These are phyloP conservation scores for Pitta sordida DNA, from an alignment of 2,113 vertebrate genomes.

Conservation along the genomic window DNA sequence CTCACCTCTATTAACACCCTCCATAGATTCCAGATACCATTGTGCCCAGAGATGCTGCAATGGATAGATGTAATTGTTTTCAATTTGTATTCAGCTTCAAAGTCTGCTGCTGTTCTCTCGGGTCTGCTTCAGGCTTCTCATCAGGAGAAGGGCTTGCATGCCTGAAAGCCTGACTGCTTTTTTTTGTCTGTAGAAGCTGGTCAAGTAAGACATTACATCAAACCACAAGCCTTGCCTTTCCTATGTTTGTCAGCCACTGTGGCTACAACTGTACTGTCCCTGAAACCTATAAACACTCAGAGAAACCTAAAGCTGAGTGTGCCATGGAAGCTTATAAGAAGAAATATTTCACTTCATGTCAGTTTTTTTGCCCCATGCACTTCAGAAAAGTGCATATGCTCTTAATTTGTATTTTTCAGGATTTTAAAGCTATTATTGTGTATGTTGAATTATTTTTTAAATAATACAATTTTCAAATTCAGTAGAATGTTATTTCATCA, in stretches of 20 bases:
- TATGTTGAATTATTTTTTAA: neutral
- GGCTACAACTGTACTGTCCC: neutral
- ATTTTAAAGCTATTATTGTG: neutral
- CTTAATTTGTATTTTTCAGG: neutral
- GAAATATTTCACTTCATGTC: neutral
- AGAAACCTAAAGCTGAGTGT: neutral
- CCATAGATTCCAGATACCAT: neutral
- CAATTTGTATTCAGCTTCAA: neutral
- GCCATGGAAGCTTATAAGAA: neutral
- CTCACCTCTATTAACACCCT: neutral
- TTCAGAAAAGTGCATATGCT: neutral
- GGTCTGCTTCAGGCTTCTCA: neutral
- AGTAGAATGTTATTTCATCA: neutral
- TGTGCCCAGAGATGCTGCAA: neutral
- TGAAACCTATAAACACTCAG: neutral
- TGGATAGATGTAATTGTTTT: neutral
- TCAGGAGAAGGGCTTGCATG: neutral
- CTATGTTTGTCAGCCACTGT: neutral
- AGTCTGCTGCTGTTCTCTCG: neutral
- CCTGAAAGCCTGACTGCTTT: neutral
- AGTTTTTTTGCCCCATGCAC: neutral
- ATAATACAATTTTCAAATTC: neutral
- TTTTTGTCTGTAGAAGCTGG: neutral
- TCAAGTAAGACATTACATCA: neutral
- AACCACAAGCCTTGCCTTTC: neutral